Conservation (phyloP, 2,113 vertebrate genomes). For the Heloderma charlesbogerti region DNA sequence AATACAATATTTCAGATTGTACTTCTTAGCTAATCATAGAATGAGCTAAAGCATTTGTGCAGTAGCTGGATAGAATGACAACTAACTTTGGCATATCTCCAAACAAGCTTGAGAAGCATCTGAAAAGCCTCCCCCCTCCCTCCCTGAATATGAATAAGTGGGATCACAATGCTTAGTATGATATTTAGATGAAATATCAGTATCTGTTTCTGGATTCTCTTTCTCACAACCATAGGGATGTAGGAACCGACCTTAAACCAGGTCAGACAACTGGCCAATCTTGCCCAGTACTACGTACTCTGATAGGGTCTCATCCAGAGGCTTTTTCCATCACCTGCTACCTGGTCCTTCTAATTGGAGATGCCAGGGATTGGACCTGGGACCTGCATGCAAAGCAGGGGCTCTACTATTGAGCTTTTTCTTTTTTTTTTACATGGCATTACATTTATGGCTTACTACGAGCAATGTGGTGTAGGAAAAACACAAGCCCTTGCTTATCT, state of each 20-base stretch:
- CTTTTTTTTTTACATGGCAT: no score
- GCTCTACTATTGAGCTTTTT: no score
- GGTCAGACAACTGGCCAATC: no score
- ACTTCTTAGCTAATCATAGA: neutral
- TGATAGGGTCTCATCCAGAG: no score
- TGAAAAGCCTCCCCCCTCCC: neutral
- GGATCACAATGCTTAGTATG: neutral
- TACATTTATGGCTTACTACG: neutral
- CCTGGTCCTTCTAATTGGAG: no score
- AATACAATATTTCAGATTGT: neutral
- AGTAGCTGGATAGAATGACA: neutral
- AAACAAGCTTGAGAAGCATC: neutral
- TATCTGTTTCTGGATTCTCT: neutral
- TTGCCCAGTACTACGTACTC: no score
- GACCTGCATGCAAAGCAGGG: no score
- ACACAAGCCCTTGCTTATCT: neutral
- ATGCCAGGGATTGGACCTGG: no score
- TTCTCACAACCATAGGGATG: neutral
- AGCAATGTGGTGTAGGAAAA: no score
- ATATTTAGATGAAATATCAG: no score
- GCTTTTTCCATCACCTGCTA: no score
- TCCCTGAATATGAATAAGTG: neutral
- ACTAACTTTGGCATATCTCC: neutral
- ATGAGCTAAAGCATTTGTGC: neutral
- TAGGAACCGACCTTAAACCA: no score